These are phyloP conservation scores for Phengaris alcon DNA, from an alignment of 2,888 invertebrate species.

Conservation along the genomic window DNA sequence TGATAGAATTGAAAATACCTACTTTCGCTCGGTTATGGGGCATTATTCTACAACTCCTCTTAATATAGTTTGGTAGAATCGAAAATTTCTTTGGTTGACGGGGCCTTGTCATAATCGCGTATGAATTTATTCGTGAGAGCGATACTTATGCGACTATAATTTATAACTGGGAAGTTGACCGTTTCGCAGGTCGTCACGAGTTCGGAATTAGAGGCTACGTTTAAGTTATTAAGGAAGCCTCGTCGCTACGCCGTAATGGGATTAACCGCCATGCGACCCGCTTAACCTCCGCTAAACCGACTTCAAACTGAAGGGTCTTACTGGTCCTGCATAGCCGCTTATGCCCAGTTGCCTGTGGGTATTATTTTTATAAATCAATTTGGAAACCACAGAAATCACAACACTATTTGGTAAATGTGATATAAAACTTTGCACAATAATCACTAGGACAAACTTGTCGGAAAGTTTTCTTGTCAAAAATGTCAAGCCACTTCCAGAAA, in stretches of 20 bases:
- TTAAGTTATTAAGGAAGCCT: conserved; percentile 72
- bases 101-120: not conserved
- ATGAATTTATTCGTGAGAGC: not conserved
- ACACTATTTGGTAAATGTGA: not conserved
- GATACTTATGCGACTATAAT: not conserved
- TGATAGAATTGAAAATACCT: not conserved
- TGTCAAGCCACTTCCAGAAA: no score
- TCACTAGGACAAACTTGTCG: no score
- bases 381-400: not conserved
- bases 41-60: no score
- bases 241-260: conserved; percentile 63
- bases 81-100: not conserved
- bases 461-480: no score
- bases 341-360: conserved; percentile 30
- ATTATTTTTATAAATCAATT: conserved; percentile 1
- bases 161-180: conserved; percentile 54
- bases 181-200: conserved; percentile 48
- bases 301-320: conserved; percentile 36
- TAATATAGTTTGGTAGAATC: no score
- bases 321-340: conserved; percentile 35
- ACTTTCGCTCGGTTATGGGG: not conserved
- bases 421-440: no score
- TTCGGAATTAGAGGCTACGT: conserved; percentile 54
- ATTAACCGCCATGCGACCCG: conserved; percentile 55
- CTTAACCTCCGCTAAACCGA: conserved; percentile 39